phyloP scores from a whole-genome alignment of 2,888 invertebrate genomes.

The Phalera bucephala region DNA sequence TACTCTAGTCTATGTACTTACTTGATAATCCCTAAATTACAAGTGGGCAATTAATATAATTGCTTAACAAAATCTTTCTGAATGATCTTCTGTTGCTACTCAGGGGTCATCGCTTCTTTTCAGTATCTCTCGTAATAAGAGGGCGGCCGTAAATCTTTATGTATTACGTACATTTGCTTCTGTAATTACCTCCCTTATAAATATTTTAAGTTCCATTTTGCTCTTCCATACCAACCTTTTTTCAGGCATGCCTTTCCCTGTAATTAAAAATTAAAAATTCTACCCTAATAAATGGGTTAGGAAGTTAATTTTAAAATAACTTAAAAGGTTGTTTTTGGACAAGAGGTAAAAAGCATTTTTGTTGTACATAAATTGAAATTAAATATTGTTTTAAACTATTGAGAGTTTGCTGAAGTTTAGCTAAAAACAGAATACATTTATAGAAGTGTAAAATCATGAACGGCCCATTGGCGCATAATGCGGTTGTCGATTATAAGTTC shows the following conservation, averaged over 20 bases:
- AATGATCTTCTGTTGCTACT: too few species aligned
- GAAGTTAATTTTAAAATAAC: not conserved
- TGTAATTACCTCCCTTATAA: constrained; percentile 11
- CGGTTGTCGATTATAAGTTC: too few species aligned
- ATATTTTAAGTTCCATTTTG: constrained; percentile 2
- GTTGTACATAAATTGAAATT: not conserved
- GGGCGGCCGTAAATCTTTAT: constrained; percentile 11
- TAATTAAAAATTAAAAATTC: not conserved
- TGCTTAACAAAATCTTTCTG: too few species aligned
- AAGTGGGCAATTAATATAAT: too few species aligned
- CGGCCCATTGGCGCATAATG: too few species aligned
- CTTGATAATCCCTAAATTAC: too few species aligned
- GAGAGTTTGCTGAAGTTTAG: too few species aligned
- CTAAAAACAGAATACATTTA: too few species aligned
- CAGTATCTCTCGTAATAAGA: constrained; percentile 23
- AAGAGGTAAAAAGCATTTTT: not conserved
- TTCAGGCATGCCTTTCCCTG: not conserved
- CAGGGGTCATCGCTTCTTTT: too few species aligned
- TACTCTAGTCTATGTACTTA: too few species aligned
- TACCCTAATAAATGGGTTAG: not conserved
- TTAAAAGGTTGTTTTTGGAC: not conserved
- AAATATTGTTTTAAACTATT: too few species aligned
- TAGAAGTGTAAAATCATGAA: too few species aligned
- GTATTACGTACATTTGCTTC: constrained; percentile 15
- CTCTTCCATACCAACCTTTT: not conserved